Percentiles rank a stretch among this genome's conserved stretches.
phyloP scores from a whole-genome alignment of 92 coral and sea anemone species.

The Paramuricea clavata region DNA sequence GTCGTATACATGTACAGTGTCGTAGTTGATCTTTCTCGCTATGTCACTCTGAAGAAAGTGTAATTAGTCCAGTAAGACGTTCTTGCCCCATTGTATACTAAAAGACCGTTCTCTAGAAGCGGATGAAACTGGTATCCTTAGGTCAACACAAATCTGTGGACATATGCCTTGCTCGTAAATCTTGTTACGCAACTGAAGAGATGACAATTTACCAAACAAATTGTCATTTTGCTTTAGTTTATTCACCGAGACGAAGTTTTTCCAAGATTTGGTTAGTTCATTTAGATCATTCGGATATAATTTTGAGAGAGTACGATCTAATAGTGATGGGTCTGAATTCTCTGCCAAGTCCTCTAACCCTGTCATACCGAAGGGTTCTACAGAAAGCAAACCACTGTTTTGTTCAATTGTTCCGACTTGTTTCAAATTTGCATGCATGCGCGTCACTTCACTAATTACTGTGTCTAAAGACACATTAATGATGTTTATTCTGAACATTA shows the following conservation, averaged over 20 bases:
- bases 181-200: neutral
- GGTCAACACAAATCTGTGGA: too few species aligned
- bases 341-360: neutral
- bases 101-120: too few species aligned
- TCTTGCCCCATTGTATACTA: too few species aligned
- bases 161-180: neutral
- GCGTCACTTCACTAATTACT: constrained; percentile 1
- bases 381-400: constrained; percentile 21
- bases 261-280: neutral
- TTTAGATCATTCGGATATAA: neutral
- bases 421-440: neutral
- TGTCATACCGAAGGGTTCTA: too few species aligned
- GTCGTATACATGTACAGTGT: too few species aligned
- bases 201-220: neutral
- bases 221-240: neutral
- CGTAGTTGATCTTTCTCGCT: too few species aligned
- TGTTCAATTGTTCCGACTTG: neutral
- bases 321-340: neutral
- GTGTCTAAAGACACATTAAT: constrained; percentile 16
- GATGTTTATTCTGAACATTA: neutral
- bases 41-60: too few species aligned
- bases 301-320: neutral
- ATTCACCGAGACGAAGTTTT: neutral
- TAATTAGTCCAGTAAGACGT: too few species aligned
- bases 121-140: neutral